Evolutionary conservation across 2,113 vertebrate species (phyloP), one percentile per base, ranked within the genome.

Genomic region (Tachysurus vachellii): DNA sequence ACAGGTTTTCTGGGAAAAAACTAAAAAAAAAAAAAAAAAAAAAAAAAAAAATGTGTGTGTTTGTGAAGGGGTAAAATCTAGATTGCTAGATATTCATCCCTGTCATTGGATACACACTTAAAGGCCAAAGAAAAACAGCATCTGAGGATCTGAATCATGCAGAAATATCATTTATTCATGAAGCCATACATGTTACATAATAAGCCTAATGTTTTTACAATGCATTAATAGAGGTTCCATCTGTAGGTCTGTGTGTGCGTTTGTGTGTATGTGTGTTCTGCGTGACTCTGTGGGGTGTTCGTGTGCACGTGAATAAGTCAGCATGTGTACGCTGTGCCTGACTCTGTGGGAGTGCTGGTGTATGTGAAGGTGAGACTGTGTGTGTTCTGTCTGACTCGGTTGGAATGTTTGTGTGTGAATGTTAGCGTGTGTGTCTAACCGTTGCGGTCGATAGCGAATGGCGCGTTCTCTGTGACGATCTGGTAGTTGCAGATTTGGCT

Each of bases 401-500:
- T 23, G 53, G 64, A 59, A 21, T 53, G 54, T 62, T 4, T 26
- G 86, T 44, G 61, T 85, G 83, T 85, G 87, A 70, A 54, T 61
- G 73, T 73, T 16, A 7, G 88, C 28, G n/a, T 50, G 57, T 64
- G 71, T 54, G 26, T 66, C 97, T 97, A 88, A 99, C 98, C 98
- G 0, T 99, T 99, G 92, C 97, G 97, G 92, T 99, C 98, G 1
- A 99, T 97, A 56, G 97, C 98, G 82, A 99, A 99, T 73, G 98
- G 98, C 26, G 97, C 96, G 19, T 96, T 95, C 0, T 93, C 87
- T 0, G 96, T 97, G 91, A 96, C 95, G 54, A 99, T 98, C 92
- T 98, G 97, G 31, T 99, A 99, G 93, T 97, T 98, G 92, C 98
- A 99, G 92, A 99, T 98, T 93, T 99, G 98, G 93, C 98, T 99